Conservation (phyloP, 2,888 invertebrate genomes). For the Hyposoter dolosus region DNA sequence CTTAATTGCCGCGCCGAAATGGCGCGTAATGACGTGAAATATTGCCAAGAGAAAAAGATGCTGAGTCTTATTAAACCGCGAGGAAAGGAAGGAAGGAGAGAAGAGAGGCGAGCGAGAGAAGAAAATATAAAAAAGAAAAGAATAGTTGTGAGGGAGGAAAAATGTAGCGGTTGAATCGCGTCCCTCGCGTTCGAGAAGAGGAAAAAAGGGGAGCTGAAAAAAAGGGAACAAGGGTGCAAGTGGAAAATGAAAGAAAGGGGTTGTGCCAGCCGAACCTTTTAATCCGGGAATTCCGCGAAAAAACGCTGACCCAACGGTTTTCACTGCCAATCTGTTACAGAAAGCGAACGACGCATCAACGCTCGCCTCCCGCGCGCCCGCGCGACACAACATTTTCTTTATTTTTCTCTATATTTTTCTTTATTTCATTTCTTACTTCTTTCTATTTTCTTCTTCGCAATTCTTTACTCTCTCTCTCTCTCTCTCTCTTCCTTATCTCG, state of each 20-base stretch:
- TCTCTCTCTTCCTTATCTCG: background rate
- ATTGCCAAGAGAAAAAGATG: conserved; percentile 81
- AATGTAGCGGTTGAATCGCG: background rate
- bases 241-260: conserved; percentile 56
- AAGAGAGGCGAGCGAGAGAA: background rate
- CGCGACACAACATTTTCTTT: background rate
- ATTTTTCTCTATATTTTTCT: background rate
- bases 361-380: background rate
- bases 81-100: conserved; percentile 26
- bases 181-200: background rate
- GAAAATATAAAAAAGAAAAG: conserved; percentile 52
- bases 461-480: background rate
- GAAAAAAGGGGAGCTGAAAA: background rate
- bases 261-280: conserved; percentile 77
- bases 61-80: conserved; percentile 80
- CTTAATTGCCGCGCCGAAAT: conserved; percentile 81
- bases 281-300: conserved; percentile 76
- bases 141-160: conserved; percentile 7
- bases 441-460: background rate
- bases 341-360: conserved; percentile 64
- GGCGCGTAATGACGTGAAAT: conserved; percentile 82
- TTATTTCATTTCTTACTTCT: background rate
- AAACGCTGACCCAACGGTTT: conserved; percentile 80
- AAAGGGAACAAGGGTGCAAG: background rate
- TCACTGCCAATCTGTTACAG: conserved; percentile 80